Evolutionary conservation across 2,113 vertebrate species (phyloP).

Genomic region (Lepus timidus): DNA sequence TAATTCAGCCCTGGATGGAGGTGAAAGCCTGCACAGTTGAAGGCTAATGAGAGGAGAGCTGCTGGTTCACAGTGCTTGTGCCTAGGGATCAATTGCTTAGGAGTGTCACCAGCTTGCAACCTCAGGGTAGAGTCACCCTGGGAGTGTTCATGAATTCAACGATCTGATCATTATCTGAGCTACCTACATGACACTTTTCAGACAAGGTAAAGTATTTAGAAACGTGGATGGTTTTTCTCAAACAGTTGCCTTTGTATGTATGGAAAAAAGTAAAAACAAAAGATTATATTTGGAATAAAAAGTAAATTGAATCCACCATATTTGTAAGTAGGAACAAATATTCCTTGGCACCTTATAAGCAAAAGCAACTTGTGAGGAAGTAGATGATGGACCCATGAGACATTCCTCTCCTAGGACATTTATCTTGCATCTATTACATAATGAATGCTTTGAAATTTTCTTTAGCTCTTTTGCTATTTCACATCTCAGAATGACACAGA

Average conservation of each 20-base stretch:
- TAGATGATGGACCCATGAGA: too few species aligned
- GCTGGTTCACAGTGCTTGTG: background rate
- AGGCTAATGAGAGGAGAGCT: slow-evolving; percentile 22
- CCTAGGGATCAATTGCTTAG: background rate
- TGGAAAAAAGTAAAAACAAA: background rate
- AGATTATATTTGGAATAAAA: background rate
- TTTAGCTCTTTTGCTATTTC: background rate
- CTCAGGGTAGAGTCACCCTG: background rate
- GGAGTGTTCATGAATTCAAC: background rate
- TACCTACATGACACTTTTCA: slow-evolving; percentile 25
- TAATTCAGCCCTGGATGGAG: background rate
- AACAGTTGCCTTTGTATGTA: background rate
- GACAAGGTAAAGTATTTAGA: background rate
- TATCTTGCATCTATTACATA: background rate
- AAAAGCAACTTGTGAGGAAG: background rate
- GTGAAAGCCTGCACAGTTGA: slow-evolving; percentile 15
- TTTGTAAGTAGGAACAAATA: background rate
- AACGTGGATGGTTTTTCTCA: background rate
- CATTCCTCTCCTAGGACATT: background rate
- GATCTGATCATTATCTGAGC: background rate
- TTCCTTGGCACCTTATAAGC: background rate
- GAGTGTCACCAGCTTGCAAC: background rate
- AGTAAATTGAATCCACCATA: background rate
- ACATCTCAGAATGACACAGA: background rate
- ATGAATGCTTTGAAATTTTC: background rate